phyloP scores from a whole-genome alignment of 2,888 invertebrate species.

The Agapostemon virescens region DNA sequence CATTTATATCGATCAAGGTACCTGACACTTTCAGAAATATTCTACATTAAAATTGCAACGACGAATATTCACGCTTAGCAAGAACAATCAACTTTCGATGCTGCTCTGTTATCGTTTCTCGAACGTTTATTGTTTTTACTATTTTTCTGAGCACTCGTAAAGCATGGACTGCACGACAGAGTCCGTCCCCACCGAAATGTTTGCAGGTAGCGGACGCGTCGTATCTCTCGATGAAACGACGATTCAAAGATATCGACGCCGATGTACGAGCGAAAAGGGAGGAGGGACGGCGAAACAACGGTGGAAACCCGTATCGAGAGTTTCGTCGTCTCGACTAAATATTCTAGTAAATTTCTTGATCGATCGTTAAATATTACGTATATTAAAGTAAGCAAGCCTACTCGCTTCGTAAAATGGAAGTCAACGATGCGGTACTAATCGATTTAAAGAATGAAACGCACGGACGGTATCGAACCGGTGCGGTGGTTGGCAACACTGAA shows the following conservation, averaged over 20 bases:
- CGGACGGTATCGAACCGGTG: slow-evolving; percentile 1
- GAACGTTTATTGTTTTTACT: not conserved
- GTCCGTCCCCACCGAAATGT: not conserved
- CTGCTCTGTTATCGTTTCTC: not conserved
- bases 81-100: not conserved
- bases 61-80: not conserved
- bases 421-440: not conserved
- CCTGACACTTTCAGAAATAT: not conserved
- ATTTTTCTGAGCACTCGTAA: not conserved
- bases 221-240: not conserved
- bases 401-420: not conserved
- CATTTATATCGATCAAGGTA: not conserved
- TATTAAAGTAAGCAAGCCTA: too few relatives aligned
- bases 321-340: slow-evolving; percentile 45
- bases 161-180: not conserved
- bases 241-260: too few relatives aligned
- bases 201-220: too few relatives aligned
- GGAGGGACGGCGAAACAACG: not conserved
- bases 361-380: slow-evolving; percentile 34
- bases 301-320: not conserved
- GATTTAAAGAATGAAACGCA: slow-evolving; percentile 7
- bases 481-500: slow-evolving; percentile 51
- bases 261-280: not conserved
- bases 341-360: slow-evolving; percentile 46
- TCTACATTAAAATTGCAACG: not conserved